Conservation (phyloP, 1,140 invertebrate genomes). For the Anoplophora glabripennis region DNA sequence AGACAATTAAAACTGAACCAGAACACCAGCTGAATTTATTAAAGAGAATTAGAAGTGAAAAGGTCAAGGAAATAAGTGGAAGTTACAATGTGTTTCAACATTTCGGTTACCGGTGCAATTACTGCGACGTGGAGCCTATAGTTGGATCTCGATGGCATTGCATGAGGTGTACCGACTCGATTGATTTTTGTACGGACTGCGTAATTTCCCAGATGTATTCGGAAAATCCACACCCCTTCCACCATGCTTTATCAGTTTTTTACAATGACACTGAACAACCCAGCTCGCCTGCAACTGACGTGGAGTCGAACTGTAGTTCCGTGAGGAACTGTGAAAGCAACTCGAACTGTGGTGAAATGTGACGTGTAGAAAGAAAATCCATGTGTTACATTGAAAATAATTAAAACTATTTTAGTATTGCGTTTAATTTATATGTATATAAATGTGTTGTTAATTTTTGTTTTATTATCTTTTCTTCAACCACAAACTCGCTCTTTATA, state of each 20-base stretch:
- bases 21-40: conserved; percentile 44
- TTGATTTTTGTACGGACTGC: conserved; percentile 49
- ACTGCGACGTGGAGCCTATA: conserved; percentile 66
- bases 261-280: background rate
- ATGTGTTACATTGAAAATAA: too few relatives aligned
- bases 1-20: conserved; percentile 25
- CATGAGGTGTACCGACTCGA: conserved; percentile 47
- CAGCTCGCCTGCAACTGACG: background rate
- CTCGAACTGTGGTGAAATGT: too few relatives aligned
- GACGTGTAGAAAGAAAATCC: too few relatives aligned
- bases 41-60: conserved; percentile 43
- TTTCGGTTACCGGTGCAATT: conserved; percentile 56
- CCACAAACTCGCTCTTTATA: too few relatives aligned
- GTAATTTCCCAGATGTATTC: conserved; percentile 47
- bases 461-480: too few relatives aligned
- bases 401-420: too few relatives aligned
- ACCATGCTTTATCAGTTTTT: conserved; percentile 35
- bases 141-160: conserved; percentile 71
- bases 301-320: too few relatives aligned
- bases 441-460: too few relatives aligned
- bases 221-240: conserved; percentile 40
- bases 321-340: too few relatives aligned
- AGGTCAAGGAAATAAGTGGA: conserved; percentile 26
- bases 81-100: conserved; percentile 18
- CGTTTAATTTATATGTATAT: too few relatives aligned